Conservation (phyloP, 2,113 vertebrate genomes). For the human (Homo sapiens) region GRCh38 chr6:165978001-165978500, state of each 20-base stretch:
- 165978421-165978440: accelerated
- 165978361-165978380: neutral
- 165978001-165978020: accelerated
- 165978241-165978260: neutral
- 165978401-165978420: neutral
- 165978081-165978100: accelerated
- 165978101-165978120: neutral
- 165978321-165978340: neutral
- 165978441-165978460: neutral
- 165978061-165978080: accelerated
- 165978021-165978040: accelerated
- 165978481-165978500: neutral
- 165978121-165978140: too few species aligned
- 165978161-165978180: neutral
- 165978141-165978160: too few species aligned
- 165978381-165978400: neutral
- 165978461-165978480: accelerated
- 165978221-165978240: neutral
- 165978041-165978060: neutral
- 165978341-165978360: neutral
- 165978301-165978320: neutral
- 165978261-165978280: neutral
- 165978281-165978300: neutral
- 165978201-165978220: neutral
- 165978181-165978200: too few species aligned